Base-by-base conservation (phyloP, 2,888 invertebrate genomes). In the Drosophila diplacantha region DNA sequence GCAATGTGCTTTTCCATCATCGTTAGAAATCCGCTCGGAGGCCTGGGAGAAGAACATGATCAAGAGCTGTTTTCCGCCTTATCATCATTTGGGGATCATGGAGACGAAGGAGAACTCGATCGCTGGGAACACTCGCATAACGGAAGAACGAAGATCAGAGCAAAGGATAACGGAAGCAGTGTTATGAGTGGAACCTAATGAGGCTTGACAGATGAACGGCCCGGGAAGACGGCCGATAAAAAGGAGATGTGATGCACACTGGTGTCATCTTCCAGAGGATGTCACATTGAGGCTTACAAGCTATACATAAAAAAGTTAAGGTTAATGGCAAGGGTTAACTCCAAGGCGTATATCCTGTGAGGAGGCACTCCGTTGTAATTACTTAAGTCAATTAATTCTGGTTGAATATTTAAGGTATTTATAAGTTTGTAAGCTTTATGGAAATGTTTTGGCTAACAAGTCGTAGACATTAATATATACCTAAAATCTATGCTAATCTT, bases 141-240 rank as follows among this genome's bases (percentile, higher is more conserved):
- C 67, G 64, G 64, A 66, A 66, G 64, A 66, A 16, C 64, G 34
- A 66, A 56, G 67, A 56, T 64, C 26, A 16, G 37, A 29, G 34
- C 29, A 56, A 66, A 64, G 66, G 51, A 61, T 62, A 61, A 61
- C 60, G 60, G 63, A 66, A 66, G 67, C 49, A 32, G 16, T 56
- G 22, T 44, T 38, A 46, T 32, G 63, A 64, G 57, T 66, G 49
- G 44, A 66, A 44, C 49, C 56, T 64, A 64, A 64, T 55, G 64
- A 64, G 37, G 37, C 44, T 49, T 63, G 64, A 61, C 62, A 61
- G 55, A 63, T 54, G 63, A 63, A 54, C 41, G 41, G 24, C 24
- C 41, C 9, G 41, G 16, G 6, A 32, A 44, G 37, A 20, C 26
- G 16, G 11, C n/a, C 12, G 16, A 62, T 57, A 32, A 31, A 31